A percentile compares a stretch with the other conserved stretches of the same genome.
These are phyloP conservation scores for Cygnus atratus DNA, from an alignment of 2,113 vertebrate species.

Conservation along the genomic window DNA sequence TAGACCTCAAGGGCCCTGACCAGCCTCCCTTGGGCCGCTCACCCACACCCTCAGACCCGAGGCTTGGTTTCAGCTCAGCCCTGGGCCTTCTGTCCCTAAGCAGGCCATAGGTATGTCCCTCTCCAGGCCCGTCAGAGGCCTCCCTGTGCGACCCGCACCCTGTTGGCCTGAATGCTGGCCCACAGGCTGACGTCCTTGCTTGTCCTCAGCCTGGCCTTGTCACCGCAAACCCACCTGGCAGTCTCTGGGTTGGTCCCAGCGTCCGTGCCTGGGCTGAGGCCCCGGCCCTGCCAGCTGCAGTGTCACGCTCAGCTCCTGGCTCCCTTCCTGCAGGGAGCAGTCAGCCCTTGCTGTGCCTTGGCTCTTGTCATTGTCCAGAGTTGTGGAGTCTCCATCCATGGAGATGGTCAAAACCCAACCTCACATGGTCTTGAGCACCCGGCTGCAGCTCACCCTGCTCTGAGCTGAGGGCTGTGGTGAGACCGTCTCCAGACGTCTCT, in stretches of 20 bases:
- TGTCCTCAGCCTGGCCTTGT: not conserved
- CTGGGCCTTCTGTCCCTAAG: accelerated
- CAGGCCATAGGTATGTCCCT: not conserved
- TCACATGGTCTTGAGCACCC: not conserved
- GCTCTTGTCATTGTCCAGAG: accelerated
- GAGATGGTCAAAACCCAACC: not conserved
- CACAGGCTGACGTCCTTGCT: not conserved
- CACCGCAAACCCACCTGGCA: accelerated
- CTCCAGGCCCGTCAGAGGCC: not conserved
- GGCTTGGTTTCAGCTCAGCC: not conserved
- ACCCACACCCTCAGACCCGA: not conserved
- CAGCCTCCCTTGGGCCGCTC: not conserved
- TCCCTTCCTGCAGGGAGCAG: not conserved
- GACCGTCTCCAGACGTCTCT: not conserved
- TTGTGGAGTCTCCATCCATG: not conserved
- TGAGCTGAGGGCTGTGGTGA: not conserved
- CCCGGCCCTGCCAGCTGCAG: not conserved
- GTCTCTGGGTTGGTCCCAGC: not conserved
- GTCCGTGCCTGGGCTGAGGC: accelerated
- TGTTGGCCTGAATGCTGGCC: not conserved
- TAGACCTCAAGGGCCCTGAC: not conserved
- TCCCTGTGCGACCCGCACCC: not conserved
- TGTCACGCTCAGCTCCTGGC: not conserved
- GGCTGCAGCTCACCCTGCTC: not conserved
- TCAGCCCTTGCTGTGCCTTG: accelerated